Evolutionary conservation across 53 echinoderm and acorn worm genomes (phyloP).

Genomic region (Pentamera pediparva): DNA sequence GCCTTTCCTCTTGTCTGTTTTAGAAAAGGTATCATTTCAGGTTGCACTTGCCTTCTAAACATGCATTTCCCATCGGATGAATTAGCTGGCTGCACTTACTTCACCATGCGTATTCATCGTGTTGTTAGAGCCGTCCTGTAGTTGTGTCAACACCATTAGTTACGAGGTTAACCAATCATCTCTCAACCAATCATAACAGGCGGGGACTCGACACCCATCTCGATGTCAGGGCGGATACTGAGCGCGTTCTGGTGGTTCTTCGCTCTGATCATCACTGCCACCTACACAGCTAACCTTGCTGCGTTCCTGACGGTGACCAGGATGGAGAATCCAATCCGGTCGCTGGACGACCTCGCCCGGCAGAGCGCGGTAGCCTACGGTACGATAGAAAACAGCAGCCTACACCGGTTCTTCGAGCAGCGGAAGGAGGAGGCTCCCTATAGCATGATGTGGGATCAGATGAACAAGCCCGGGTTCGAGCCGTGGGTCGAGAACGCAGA

Average conservation of each 20-base stretch:
- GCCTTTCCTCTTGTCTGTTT: too few relatives aligned
- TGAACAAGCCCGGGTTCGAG: constrained; percentile 38
- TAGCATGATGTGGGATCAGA: constrained; percentile 81
- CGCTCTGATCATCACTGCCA: constrained; percentile 92
- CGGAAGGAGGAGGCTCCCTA: constrained; percentile 46
- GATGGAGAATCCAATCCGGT: constrained; percentile 94
- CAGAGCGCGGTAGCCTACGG: constrained; percentile 78
- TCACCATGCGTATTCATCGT: too few relatives aligned
- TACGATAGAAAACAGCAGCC: constrained; percentile 90
- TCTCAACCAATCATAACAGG: too few relatives aligned
- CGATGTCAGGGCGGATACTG: constrained; percentile 88
- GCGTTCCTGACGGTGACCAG: constrained; percentile 96
- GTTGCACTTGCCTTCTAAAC: too few relatives aligned
- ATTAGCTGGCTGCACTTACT: too few relatives aligned
- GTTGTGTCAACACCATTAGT: too few relatives aligned
- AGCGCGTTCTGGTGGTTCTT: constrained; percentile 99
- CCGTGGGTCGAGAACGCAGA: constrained; percentile 81
- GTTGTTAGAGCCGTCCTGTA: too few relatives aligned
- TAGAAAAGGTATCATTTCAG: too few relatives aligned
- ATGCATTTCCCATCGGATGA: too few relatives aligned
- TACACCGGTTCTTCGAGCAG: constrained; percentile 75
- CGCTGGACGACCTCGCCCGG: constrained; percentile 90
- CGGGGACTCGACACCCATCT: constrained; percentile 90
- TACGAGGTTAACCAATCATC: too few relatives aligned
- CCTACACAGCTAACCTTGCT: constrained; percentile 96